Conservation (phyloP, 2,113 vertebrate species). For the Lanius ludovicianus region DNA sequence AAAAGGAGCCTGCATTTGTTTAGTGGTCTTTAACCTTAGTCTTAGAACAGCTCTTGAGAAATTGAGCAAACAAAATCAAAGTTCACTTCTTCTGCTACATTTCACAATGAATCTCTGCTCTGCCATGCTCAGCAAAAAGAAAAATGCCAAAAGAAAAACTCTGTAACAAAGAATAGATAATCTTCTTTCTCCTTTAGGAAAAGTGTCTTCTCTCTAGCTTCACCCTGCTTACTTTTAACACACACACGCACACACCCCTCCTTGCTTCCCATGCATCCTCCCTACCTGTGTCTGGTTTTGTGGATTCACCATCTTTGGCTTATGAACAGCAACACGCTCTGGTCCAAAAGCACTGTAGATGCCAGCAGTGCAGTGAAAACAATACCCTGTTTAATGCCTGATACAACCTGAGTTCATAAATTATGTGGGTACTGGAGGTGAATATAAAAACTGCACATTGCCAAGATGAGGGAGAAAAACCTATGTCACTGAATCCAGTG, state of each 20-base stretch:
- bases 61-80: neutral
- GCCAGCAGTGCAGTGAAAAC: neutral
- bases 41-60: neutral
- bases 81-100: neutral
- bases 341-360: neutral
- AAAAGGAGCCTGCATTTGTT: neutral
- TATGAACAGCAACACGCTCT: neutral
- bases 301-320: neutral
- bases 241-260: accelerated
- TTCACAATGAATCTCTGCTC: neutral
- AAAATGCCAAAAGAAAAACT: neutral
- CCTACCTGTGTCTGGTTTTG: neutral
- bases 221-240: neutral
- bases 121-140: neutral
- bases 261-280: neutral
- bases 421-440: neutral
- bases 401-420: neutral
- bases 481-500: neutral
- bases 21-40: neutral
- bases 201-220: neutral
- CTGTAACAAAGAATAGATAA: neutral
- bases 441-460: neutral
- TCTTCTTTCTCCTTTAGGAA: neutral
- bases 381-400: neutral
- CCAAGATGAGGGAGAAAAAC: neutral